Percentiles rank a stretch among this genome's conserved stretches.
phyloP scores from a whole-genome alignment of 1,140 invertebrate species.

The Telenomus remus region DNA sequence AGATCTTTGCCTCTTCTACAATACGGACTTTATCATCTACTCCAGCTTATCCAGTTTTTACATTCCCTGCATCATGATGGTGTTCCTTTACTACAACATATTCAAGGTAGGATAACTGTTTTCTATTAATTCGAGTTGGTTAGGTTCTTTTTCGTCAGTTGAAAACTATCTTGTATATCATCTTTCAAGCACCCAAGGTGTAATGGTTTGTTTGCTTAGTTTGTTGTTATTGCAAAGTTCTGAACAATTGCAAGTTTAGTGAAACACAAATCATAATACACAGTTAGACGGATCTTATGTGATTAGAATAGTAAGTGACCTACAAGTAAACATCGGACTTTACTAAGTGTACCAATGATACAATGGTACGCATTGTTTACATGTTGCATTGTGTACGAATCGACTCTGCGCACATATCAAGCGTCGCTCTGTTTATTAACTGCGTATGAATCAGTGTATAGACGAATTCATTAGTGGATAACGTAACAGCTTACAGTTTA shows the following conservation, averaged over 20 bases:
- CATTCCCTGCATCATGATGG: slow-evolving; percentile 99
- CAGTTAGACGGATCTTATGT: background rate
- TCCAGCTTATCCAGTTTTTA: slow-evolving; percentile 99
- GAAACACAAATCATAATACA: background rate
- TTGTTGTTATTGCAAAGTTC: too few relatives aligned
- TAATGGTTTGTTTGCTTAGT: too few relatives aligned
- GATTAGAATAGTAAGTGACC: slow-evolving; percentile 1
- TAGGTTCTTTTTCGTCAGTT: too few relatives aligned
- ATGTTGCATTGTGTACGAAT: slow-evolving; percentile 15
- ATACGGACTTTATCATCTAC: slow-evolving; percentile 98
- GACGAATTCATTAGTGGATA: slow-evolving; percentile 10
- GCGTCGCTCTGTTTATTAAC: background rate
- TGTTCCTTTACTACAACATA: slow-evolving; percentile 98
- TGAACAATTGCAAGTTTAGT: background rate
- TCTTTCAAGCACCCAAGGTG: too few relatives aligned
- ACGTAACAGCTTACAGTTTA: slow-evolving; percentile 5
- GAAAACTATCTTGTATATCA: too few relatives aligned
- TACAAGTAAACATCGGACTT: slow-evolving; percentile 3
- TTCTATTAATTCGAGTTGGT: background rate
- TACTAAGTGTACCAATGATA: slow-evolving; percentile 21
- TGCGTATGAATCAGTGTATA: slow-evolving; percentile 12
- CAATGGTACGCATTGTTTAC: slow-evolving; percentile 4
- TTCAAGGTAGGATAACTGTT: slow-evolving; percentile 84
- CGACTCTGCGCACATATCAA: slow-evolving; percentile 5
- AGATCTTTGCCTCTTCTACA: slow-evolving; percentile 95